Evolutionary conservation across 2,113 vertebrate species (phyloP).

Genomic region (Macaca nemestrina): DNA sequence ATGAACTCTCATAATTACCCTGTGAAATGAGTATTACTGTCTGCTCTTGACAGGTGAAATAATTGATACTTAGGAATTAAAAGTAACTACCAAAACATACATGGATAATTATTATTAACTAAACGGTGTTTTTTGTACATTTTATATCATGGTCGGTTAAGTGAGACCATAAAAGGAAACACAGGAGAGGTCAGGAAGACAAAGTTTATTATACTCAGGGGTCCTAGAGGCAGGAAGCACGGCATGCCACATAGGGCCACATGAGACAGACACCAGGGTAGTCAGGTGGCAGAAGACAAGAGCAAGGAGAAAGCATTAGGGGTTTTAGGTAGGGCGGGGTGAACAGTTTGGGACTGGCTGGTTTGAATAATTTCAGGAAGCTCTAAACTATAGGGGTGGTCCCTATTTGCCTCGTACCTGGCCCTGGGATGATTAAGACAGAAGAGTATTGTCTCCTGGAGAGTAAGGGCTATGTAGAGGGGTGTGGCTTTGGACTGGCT

Average conservation of each 20-base stretch:
- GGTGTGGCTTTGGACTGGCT: neutral
- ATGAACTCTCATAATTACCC: neutral
- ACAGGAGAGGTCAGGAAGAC: neutral
- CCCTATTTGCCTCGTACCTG: neutral
- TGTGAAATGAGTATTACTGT: neutral
- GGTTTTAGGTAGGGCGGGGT: neutral
- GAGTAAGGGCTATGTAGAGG: rapidly evolving
- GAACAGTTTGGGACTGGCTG: neutral
- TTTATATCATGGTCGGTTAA: neutral
- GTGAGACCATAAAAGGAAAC: neutral
- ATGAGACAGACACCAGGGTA: too few species aligned
- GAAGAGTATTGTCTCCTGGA: neutral
- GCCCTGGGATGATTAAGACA: neutral
- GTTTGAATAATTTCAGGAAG: neutral
- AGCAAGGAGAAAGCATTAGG: neutral
- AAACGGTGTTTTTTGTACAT: neutral
- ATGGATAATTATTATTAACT: neutral
- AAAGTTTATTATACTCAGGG: neutral
- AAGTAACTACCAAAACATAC: neutral
- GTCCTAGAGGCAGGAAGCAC: neutral
- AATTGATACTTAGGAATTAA: neutral
- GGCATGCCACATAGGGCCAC: too few species aligned
- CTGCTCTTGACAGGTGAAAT: neutral
- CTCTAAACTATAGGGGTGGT: neutral
- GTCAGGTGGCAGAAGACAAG: neutral